These are phyloP conservation scores for Drosophila falleni DNA, from an alignment of 2,888 invertebrate species.

Conservation along the genomic window DNA sequence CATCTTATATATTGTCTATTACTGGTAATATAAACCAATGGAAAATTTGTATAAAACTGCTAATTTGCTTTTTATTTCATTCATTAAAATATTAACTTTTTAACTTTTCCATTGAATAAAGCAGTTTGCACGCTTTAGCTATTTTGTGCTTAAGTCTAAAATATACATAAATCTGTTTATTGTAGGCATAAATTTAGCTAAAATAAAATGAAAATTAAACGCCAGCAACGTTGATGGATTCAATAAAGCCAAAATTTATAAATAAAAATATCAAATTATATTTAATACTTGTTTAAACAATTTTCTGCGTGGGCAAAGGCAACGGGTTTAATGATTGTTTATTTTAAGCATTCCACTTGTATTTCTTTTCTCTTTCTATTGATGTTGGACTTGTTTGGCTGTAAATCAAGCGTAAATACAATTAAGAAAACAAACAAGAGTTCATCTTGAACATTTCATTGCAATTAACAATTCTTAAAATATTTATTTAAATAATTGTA, in stretches of 20 bases:
- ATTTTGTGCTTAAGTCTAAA: slow-evolving; percentile 5
- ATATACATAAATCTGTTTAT: slow-evolving; percentile 20
- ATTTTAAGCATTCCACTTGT: slow-evolving; percentile 38
- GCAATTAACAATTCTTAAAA: not conserved
- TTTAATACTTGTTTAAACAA: slow-evolving; percentile 45
- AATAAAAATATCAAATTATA: slow-evolving; percentile 52
- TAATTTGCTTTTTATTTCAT: slow-evolving; percentile 1
- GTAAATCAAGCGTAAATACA: slow-evolving; percentile 43
- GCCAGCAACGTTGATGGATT: slow-evolving; percentile 14
- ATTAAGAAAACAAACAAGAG: slow-evolving; percentile 35
- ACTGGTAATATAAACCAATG: too few species aligned
- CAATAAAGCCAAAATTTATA: slow-evolving; percentile 35
- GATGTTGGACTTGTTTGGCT: slow-evolving; percentile 14
- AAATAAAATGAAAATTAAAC: slow-evolving; percentile 23
- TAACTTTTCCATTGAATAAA: slow-evolving; percentile 15
- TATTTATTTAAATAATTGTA: slow-evolving; percentile 5
- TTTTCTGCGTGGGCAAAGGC: slow-evolving; percentile 11
- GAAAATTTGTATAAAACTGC: not conserved
- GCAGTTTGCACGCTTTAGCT: slow-evolving; percentile 10
- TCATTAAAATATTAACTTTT: slow-evolving; percentile 2
- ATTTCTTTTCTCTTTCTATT: not conserved
- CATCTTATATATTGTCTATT: too few species aligned
- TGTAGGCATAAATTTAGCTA: slow-evolving; percentile 15
- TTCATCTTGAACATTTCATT: slow-evolving; percentile 6
- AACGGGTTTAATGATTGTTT: slow-evolving; percentile 43